A percentile compares a stretch with the other conserved stretches of the same genome.
These are phyloP conservation scores for Caenorhabditis sulstoni DNA, from an alignment of 2,888 invertebrate genomes.

Conservation along the genomic window DNA sequence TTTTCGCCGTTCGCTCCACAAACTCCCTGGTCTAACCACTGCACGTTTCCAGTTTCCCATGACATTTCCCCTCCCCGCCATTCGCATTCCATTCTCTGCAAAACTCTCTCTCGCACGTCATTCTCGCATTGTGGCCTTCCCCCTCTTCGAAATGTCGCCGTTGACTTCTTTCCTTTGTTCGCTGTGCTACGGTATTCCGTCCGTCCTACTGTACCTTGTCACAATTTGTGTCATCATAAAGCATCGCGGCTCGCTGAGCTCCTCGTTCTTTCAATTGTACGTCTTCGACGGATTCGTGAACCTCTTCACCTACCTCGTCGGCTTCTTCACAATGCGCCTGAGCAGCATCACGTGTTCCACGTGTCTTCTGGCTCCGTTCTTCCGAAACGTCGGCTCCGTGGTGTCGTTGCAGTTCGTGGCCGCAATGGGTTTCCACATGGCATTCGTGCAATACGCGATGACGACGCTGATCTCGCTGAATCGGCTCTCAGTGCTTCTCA, in stretches of 20 bases:
- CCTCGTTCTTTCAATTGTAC: constrained; percentile 20
- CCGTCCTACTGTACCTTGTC: not conserved
- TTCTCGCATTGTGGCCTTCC: no score
- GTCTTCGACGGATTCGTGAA: constrained; percentile 15
- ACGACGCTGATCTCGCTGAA: constrained; percentile 25
- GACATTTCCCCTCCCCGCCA: no score
- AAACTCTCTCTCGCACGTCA: no score
- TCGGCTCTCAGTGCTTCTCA: constrained; percentile 18
- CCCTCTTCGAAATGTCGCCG: no score
- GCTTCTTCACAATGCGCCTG: not conserved
- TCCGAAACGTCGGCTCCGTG: not conserved
- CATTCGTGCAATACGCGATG: constrained; percentile 26
- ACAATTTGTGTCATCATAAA: not conserved
- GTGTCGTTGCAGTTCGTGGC: not conserved
- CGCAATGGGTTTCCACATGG: constrained; percentile 30
- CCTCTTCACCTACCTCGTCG: not conserved
- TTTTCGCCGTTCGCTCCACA: no score
- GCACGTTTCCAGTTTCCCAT: no score
- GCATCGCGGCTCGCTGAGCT: not conserved
- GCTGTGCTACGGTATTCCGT: not conserved
- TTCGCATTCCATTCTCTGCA: no score
- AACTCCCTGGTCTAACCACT: no score
- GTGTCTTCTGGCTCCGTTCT: not conserved
- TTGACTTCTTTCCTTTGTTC: no score
- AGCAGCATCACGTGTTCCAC: constrained; percentile 6